Evolutionary conservation across 2,797 vertebrate genomes (phyloP), one percentile per base, ranked within the genome.

Genomic region (Spinus olivaceus): DNA sequence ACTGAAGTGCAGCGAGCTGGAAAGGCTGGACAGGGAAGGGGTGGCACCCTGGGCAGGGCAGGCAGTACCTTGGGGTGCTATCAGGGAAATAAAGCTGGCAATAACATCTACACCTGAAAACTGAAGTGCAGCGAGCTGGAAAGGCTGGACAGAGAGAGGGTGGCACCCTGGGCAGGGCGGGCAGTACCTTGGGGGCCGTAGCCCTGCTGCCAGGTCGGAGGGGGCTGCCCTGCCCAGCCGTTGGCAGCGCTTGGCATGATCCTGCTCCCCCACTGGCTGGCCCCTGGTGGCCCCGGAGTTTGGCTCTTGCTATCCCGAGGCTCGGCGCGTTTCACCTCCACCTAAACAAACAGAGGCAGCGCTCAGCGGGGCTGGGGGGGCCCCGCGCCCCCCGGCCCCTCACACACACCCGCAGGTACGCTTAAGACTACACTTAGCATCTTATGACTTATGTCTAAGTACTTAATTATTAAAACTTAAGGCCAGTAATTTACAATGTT

Each of bases 241-340:
- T 99, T 99, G 97, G 99, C 99, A 95, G 99, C 98, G 32, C 97
- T 99, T 84, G 99, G 98, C 98, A 99, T 98, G 90, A 98, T 99
- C 94, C 99, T 98, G 96, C 98, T 98, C 35, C 98, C 99, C 99
- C 99, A 99, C 97, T 99, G 99, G 97, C 98, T 98, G 97, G 99
- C 98, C 84, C 98, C 98, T 10, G 99, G 98, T 25, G 99, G 99
- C 93, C 99, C 99, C 32, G 98, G 97, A 18, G 97, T 96, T 81
- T 99, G 99, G 98, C 98, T 99, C 98, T 99, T 99, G 98, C 98
- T 99, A 92, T 99, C 99, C 32, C 99, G 99, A 87, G 99, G 99
- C 76, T 99, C 99, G 0, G 99, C 99, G 35, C 99, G 99, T 95
- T 99, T 99, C 95, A 99, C 99, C 98, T 99, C 99, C 98, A 99